A percentile compares a stretch with the other conserved stretches of the same genome.
phyloP scores from a whole-genome alignment of 2,113 vertebrate genomes.

The Anas platyrhynchos region DNA sequence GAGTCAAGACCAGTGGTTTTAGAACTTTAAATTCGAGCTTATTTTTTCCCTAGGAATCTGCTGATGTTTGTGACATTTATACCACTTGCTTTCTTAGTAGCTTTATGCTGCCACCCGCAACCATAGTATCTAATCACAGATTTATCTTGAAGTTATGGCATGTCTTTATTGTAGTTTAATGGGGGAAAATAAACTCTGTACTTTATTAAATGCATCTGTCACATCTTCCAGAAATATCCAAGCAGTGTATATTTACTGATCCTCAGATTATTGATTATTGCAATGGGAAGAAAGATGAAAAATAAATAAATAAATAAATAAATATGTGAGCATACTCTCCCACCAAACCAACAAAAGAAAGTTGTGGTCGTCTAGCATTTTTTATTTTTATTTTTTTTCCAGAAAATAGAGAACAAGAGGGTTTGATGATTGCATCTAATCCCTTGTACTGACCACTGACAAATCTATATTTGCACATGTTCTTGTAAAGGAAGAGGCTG shows the following conservation, averaged over 20 bases:
- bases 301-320: not conserved
- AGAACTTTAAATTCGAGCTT: not conserved
- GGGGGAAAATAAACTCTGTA: not conserved
- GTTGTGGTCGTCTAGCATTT: not conserved
- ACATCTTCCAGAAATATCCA: not conserved
- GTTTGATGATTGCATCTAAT: not conserved
- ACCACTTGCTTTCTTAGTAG: conserved; percentile 33
- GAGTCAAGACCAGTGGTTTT: conserved; percentile 50
- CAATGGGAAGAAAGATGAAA: not conserved
- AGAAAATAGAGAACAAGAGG: not conserved
- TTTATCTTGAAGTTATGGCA: conserved; percentile 21
- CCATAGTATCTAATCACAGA: not conserved
- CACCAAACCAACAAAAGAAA: not conserved
- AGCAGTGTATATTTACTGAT: not conserved
- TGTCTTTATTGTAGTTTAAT: not conserved
- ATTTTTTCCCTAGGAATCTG: conserved; percentile 52
- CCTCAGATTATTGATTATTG: not conserved
- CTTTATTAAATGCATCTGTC: not conserved
- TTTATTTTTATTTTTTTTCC: not conserved
- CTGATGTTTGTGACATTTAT: conserved; percentile 53
- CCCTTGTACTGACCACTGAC: not conserved
- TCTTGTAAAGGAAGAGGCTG: conserved; percentile 18
- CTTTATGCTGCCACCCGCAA: not conserved
- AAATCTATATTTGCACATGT: conserved; percentile 41
- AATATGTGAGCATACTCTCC: not conserved